phyloP scores from a whole-genome alignment of 2,888 invertebrate species.

The Campaea margaritaria region DNA sequence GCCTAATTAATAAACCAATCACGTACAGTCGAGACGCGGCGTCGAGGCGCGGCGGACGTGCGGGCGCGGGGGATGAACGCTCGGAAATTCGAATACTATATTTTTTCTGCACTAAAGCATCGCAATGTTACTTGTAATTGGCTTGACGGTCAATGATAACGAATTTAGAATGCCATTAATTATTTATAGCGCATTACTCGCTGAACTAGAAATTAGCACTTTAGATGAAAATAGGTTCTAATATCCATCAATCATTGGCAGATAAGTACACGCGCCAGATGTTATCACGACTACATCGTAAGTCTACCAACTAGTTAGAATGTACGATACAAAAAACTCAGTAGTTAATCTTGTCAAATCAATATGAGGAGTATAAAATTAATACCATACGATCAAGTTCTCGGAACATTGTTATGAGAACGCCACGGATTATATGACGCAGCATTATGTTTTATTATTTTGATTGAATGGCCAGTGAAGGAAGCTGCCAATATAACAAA shows the following conservation, averaged over 20 bases:
- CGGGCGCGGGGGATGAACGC: slow-evolving; percentile 83
- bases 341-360: slow-evolving; percentile 64
- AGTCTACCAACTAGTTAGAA: slow-evolving; percentile 50
- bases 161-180: slow-evolving; percentile 72
- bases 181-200: slow-evolving; percentile 59
- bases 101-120: slow-evolving; percentile 81
- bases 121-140: slow-evolving; percentile 82
- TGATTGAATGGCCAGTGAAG: slow-evolving; percentile 66
- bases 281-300: slow-evolving; percentile 47
- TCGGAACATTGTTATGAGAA: slow-evolving; percentile 64
- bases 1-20: slow-evolving; percentile 86
- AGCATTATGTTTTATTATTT: slow-evolving; percentile 62
- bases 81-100: slow-evolving; percentile 83
- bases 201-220: slow-evolving; percentile 55
- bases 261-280: slow-evolving; percentile 54
- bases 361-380: slow-evolving; percentile 63
- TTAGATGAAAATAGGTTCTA: slow-evolving; percentile 48
- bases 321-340: slow-evolving; percentile 53
- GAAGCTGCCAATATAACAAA: slow-evolving; percentile 62
- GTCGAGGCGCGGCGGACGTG: slow-evolving; percentile 83
- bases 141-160: slow-evolving; percentile 76
- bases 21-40: slow-evolving; percentile 85
- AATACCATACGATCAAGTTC: slow-evolving; percentile 60
- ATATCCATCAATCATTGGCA: slow-evolving; percentile 57
- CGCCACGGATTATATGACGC: slow-evolving; percentile 63